Conservation (phyloP, 2,113 vertebrate genomes). For the Myanophis thanlyinensis region DNA sequence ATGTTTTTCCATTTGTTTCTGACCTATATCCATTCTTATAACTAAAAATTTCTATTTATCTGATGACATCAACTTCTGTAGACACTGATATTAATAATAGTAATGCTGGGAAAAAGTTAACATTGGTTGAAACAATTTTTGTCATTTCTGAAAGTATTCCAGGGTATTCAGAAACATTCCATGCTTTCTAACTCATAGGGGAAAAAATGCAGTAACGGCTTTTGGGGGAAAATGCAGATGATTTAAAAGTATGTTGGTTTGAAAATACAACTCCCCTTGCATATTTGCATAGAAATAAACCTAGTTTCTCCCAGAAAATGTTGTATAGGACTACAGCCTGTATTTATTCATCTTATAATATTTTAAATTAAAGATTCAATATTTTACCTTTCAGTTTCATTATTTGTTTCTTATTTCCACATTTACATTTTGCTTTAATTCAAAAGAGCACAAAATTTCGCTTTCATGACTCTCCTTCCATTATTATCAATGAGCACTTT, state of each 20-base stretch:
- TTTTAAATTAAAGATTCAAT: not conserved
- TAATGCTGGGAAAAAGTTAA: conserved; percentile 24
- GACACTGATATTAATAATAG: conserved; percentile 15
- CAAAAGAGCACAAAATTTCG: not conserved
- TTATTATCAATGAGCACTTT: not conserved
- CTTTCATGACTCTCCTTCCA: not conserved
- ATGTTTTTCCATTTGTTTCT: conserved; percentile 29
- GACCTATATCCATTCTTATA: conserved; percentile 6
- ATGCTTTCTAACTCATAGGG: not conserved
- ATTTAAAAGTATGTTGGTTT: not conserved
- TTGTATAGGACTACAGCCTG: not conserved
- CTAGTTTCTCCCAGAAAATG: not conserved
- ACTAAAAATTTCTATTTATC: conserved; percentile 30
- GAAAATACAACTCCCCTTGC: not conserved
- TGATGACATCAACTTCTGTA: conserved; percentile 6
- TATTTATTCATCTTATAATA: not conserved
- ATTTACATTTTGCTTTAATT: not conserved
- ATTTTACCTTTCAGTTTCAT: not conserved
- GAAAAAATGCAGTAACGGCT: conserved; percentile 2
- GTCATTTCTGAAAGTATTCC: conserved; percentile 15
- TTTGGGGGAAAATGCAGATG: not conserved
- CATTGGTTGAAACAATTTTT: conserved; percentile 19
- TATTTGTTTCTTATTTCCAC: not conserved
- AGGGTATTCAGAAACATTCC: not conserved
- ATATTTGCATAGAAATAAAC: not conserved